Percentiles rank a stretch among this genome's conserved stretches.
Evolutionary conservation across 2,113 vertebrate species (phyloP).

Genomic region (Brienomyrus brachyistius): DNA sequence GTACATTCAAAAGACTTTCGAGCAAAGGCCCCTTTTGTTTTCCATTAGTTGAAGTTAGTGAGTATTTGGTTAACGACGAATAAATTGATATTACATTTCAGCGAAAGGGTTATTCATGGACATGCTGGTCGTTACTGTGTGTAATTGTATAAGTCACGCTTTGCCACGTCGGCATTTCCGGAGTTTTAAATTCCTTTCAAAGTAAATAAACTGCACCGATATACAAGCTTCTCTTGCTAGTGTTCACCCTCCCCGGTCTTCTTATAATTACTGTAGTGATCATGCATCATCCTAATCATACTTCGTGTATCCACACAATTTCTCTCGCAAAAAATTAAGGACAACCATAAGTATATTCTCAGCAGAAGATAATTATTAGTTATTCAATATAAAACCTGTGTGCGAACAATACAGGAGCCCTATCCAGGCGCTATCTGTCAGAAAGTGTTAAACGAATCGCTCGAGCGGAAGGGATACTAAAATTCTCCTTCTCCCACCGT

Average conservation of each 20-base stretch:
- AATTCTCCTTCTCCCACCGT: neutral
- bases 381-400: neutral
- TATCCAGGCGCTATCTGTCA: neutral
- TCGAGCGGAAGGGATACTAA: neutral
- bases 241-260: neutral
- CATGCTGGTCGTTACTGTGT: neutral
- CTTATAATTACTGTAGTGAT: neutral
- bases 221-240: neutral
- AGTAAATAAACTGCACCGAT: neutral
- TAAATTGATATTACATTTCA: conserved; percentile 9
- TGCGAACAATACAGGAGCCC: neutral
- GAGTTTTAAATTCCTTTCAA: neutral
- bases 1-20: neutral
- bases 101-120: neutral
- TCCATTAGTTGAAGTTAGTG: neutral
- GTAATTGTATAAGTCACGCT: neutral
- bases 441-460: neutral
- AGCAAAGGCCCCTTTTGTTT: neutral
- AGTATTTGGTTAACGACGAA: neutral
- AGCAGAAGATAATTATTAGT: neutral
- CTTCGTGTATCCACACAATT: neutral
- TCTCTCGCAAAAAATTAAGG: neutral
- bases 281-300: neutral
- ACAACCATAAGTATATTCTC: neutral
- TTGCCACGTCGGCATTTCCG: neutral